Evolutionary conservation across 2,113 vertebrate genomes (phyloP).

Genomic region (Xenopus laevis): DNA sequence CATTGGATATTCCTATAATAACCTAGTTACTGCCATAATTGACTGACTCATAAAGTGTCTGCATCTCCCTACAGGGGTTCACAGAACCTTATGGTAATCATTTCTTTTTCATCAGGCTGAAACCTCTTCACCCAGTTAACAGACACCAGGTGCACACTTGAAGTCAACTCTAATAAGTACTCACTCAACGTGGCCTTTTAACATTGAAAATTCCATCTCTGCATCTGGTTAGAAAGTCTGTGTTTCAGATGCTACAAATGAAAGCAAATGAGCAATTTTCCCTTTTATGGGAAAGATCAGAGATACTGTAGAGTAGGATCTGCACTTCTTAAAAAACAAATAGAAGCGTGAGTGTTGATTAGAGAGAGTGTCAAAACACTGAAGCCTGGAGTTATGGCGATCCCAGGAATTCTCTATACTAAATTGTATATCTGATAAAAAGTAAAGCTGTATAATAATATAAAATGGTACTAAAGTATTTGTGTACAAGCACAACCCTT

Average conservation of each 20-base stretch:
- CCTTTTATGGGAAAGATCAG: conserved; percentile 26
- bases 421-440: no score
- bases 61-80: conserved; percentile 47
- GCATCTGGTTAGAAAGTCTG: conserved; percentile 52
- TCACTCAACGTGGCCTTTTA: conserved; percentile 47
- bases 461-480: no score
- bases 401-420: no score
- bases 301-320: conserved; percentile 30
- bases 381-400: no score
- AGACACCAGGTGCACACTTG: conserved; percentile 64
- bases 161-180: conserved; percentile 59
- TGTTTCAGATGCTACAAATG: conserved; percentile 50
- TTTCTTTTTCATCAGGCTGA: conserved; percentile 62
- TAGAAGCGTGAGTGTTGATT: no score
- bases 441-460: no score
- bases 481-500: no score
- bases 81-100: conserved; percentile 62
- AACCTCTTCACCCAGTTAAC: conserved; percentile 66
- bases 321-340: no score
- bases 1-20: no score
- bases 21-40: neutral
- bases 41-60: no score
- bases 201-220: conserved; percentile 49
- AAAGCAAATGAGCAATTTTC: conserved; percentile 19
- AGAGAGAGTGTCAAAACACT: no score